These are phyloP conservation scores for Rhinopithecus roxellana DNA, from an alignment of 2,113 vertebrate species.

Conservation along the genomic window DNA sequence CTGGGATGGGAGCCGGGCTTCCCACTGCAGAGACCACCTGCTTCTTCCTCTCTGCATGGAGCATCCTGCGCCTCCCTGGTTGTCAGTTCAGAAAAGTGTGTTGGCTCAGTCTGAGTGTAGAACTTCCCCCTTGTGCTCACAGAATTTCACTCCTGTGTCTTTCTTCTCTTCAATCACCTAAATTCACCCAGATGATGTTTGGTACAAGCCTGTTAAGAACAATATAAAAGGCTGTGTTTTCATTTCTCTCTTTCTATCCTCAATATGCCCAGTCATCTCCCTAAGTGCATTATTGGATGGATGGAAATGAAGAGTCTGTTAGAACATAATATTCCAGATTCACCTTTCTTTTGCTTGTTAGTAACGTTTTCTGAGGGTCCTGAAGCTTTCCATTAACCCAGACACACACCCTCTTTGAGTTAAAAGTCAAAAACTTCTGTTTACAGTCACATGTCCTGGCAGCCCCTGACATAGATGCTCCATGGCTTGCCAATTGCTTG, in stretches of 20 bases:
- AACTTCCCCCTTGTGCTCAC: rapidly evolving
- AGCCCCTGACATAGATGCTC: too few relatives aligned
- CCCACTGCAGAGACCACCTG: background rate
- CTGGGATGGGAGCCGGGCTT: too few relatives aligned
- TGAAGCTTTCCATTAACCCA: too few relatives aligned
- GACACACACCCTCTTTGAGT: too few relatives aligned
- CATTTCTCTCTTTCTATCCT: background rate
- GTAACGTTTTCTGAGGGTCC: background rate
- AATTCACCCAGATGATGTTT: background rate
- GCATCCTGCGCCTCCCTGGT: background rate
- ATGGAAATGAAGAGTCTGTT: background rate
- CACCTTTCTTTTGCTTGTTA: background rate
- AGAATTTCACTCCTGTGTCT: background rate
- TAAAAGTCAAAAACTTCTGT: too few relatives aligned
- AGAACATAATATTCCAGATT: background rate
- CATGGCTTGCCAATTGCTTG: too few relatives aligned
- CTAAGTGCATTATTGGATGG: too few relatives aligned
- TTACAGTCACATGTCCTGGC: too few relatives aligned
- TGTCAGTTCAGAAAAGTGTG: background rate
- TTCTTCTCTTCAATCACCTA: background rate
- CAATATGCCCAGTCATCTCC: too few relatives aligned
- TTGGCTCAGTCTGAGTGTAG: background rate
- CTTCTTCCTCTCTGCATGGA: background rate
- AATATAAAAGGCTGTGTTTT: background rate
- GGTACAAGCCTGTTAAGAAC: background rate